Percentiles rank a stretch among this genome's conserved stretches.
phyloP scores from a whole-genome alignment of 2,888 invertebrate species.

The Colletes collaris region DNA sequence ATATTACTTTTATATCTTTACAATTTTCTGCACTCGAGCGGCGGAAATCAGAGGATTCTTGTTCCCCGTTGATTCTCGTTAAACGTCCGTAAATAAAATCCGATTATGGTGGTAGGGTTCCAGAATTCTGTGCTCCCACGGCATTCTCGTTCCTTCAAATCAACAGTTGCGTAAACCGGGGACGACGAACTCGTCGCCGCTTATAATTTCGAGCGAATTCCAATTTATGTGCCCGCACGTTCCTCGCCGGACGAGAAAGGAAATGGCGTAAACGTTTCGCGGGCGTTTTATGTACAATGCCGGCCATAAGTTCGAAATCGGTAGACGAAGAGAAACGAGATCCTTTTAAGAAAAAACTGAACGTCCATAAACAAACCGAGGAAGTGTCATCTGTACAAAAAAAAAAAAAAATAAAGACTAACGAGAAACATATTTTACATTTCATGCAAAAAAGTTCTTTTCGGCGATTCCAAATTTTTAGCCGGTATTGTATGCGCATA shows the following conservation, averaged over 20 bases:
- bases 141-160: slow-evolving; percentile 11
- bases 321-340: no score
- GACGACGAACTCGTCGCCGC: not conserved
- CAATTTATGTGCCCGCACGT: slow-evolving; percentile 7
- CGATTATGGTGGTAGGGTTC: not conserved
- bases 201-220: not conserved
- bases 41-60: not conserved
- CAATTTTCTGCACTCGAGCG: not conserved
- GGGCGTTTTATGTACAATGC: not conserved
- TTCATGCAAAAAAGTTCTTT: no score
- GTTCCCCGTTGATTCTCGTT: not conserved
- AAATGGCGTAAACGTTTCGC: slow-evolving; percentile 5
- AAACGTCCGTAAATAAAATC: not conserved
- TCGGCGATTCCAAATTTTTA: no score
- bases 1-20: slow-evolving; percentile 2
- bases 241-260: slow-evolving; percentile 9
- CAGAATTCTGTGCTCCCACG: not conserved
- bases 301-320: no score
- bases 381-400: no score
- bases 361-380: no score
- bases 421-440: no score
- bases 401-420: no score
- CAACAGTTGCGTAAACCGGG: slow-evolving; percentile 19
- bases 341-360: no score
- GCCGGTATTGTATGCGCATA: not conserved